phyloP scores from a whole-genome alignment of 2,888 invertebrate genomes.

The Lepas anatifera region DNA sequence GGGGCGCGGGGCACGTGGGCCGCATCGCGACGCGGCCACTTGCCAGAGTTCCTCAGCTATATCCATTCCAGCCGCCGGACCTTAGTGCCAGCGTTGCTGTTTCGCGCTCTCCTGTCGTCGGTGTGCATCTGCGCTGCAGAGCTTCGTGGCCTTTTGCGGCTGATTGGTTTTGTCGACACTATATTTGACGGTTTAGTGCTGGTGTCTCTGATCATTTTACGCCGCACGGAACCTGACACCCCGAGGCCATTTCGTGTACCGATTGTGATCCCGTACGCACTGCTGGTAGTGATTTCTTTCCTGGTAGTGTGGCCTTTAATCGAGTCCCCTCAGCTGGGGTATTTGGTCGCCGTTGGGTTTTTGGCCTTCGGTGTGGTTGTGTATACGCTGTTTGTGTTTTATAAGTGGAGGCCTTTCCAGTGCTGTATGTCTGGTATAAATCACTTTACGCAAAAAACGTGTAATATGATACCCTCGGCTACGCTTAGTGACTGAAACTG shows the following conservation, averaged over 20 bases:
- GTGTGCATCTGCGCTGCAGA: conserved; percentile 58
- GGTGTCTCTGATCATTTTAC: conserved; percentile 58
- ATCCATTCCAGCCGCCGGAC: conserved; percentile 81
- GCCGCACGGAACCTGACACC: conserved; percentile 53
- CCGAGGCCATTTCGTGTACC: conserved; percentile 56
- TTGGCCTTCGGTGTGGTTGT: conserved; percentile 56
- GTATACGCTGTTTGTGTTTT: too few species aligned
- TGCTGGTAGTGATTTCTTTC: conserved; percentile 55
- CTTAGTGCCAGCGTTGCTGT: conserved; percentile 70
- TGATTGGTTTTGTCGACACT: conserved; percentile 79
- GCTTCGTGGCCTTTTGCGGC: conserved; percentile 63
- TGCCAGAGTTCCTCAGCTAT: conserved; percentile 76
- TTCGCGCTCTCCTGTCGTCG: conserved; percentile 53
- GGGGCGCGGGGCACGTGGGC: conserved; percentile 26
- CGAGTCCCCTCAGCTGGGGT: conserved; percentile 60
- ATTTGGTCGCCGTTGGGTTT: conserved; percentile 59
- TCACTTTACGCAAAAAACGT: too few species aligned
- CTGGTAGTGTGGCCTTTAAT: conserved; percentile 61
- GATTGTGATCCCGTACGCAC: conserved; percentile 55
- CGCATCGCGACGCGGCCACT: conserved; percentile 81
- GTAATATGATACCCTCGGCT: too few species aligned
- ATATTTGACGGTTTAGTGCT: conserved; percentile 73
- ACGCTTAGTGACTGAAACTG: too few species aligned
- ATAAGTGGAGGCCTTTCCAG: too few species aligned
- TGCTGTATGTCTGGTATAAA: too few species aligned